phyloP scores from a whole-genome alignment of 2,113 vertebrate species.

The Oreocharis arfaki region DNA sequence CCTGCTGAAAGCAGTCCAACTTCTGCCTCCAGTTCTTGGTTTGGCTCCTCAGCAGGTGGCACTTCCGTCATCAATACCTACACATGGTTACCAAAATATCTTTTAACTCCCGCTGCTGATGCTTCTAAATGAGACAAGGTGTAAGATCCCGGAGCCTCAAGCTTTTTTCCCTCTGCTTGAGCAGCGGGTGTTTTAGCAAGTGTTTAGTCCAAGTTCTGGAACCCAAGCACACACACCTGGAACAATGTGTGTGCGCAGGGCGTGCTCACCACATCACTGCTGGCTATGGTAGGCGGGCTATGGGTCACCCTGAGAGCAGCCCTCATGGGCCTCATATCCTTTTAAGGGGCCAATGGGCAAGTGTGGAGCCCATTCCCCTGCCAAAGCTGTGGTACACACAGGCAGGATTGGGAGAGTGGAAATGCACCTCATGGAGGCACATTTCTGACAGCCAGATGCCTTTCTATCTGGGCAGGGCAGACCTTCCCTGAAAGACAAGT shows the following conservation, averaged over 20 bases:
- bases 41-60: background rate
- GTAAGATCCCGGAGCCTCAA: background rate
- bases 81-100: background rate
- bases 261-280: fast-evolving
- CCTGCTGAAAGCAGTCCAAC: background rate
- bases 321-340: background rate
- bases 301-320: background rate
- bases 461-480: background rate
- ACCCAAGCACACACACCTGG: fast-evolving
- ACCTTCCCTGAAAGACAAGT: background rate
- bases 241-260: background rate
- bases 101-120: background rate
- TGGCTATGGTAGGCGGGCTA: fast-evolving
- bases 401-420: fast-evolving
- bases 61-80: background rate
- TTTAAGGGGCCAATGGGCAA: fast-evolving
- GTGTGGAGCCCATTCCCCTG: background rate
- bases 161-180: background rate
- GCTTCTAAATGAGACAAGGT: background rate
- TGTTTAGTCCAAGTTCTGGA: background rate
- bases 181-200: background rate
- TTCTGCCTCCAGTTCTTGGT: background rate
- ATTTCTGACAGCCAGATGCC: background rate
- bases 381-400: background rate
- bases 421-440: background rate